A percentile compares a stretch with the other conserved stretches of the same genome.
phyloP scores from a whole-genome alignment of 2,797 vertebrate species.

The Denticeps clupeoides region DNA sequence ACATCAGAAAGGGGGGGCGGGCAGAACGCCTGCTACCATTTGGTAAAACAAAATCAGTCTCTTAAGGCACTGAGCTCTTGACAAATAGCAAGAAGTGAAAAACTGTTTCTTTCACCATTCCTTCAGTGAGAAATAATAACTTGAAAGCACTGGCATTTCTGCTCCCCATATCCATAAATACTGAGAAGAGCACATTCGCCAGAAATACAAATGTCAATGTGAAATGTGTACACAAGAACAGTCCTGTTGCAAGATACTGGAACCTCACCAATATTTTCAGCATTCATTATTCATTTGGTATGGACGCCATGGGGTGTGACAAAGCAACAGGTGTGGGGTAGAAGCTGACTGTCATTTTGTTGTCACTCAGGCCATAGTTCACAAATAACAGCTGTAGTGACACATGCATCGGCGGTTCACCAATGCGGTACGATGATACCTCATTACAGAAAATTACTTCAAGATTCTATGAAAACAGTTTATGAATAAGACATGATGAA shows the following conservation, averaged over 20 bases:
- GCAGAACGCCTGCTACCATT: too few relatives aligned
- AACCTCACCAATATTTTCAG: slow-evolving; percentile 9
- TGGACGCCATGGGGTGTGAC: slow-evolving; percentile 11
- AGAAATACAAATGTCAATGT: not conserved
- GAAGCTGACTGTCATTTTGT: slow-evolving; percentile 10
- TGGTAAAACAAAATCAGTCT: too few relatives aligned
- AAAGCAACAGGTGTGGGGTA: slow-evolving; percentile 28
- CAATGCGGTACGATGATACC: too few relatives aligned
- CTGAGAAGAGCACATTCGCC: too few relatives aligned
- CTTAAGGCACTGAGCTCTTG: too few relatives aligned
- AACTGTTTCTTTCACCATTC: slow-evolving; percentile 3
- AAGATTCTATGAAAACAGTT: too few relatives aligned
- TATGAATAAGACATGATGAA: too few relatives aligned
- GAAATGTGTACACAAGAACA: slow-evolving; percentile 12
- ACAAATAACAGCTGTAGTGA: not conserved
- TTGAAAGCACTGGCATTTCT: too few relatives aligned
- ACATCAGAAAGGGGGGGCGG: too few relatives aligned
- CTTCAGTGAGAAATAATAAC: not conserved
- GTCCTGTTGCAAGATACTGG: slow-evolving; percentile 6
- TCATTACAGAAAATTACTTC: not conserved
- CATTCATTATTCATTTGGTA: slow-evolving; percentile 9
- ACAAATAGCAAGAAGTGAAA: too few relatives aligned
- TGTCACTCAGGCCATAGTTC: not conserved
- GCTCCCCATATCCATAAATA: too few relatives aligned
- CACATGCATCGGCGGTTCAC: too few relatives aligned